phyloP scores from a whole-genome alignment of 92 coral and sea anemone species.

The Parazoanthus swiftii region DNA sequence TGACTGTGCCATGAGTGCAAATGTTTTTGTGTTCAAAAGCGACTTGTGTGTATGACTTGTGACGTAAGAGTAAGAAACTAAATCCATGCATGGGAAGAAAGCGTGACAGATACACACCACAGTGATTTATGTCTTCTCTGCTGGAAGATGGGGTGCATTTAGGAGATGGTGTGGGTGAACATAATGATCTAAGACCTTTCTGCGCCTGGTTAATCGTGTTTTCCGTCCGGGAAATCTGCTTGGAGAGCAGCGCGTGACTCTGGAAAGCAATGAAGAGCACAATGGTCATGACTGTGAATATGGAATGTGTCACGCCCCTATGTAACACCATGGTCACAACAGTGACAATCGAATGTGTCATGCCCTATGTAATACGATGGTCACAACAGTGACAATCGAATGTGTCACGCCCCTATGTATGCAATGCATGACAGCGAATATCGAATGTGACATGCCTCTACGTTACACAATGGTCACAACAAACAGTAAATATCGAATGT shows the following conservation, averaged over 20 bases:
- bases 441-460: too few relatives aligned
- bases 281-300: not conserved
- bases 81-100: constrained; percentile 43
- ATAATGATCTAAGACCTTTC: constrained; percentile 93
- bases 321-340: not conserved
- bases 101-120: constrained; percentile 68
- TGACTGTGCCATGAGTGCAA: too few relatives aligned
- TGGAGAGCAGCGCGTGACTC: constrained; percentile 85
- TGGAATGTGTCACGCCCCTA: not conserved
- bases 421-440: not conserved
- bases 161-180: constrained; percentile 47
- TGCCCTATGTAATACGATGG: not conserved
- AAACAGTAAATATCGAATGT: not conserved
- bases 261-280: constrained; percentile 47
- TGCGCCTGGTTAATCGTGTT: constrained; percentile 79
- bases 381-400: not conserved
- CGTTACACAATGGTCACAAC: not conserved
- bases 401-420: not conserved
- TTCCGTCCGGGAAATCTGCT: constrained; percentile 89
- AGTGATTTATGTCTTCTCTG: constrained; percentile 70
- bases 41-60: not conserved
- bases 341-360: not conserved
- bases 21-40: not conserved
- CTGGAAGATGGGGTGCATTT: constrained; percentile 65
- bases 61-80: not conserved